Base-by-base conservation (phyloP, 1,140 invertebrate species). In the Drosophila tropicalis region DNA sequence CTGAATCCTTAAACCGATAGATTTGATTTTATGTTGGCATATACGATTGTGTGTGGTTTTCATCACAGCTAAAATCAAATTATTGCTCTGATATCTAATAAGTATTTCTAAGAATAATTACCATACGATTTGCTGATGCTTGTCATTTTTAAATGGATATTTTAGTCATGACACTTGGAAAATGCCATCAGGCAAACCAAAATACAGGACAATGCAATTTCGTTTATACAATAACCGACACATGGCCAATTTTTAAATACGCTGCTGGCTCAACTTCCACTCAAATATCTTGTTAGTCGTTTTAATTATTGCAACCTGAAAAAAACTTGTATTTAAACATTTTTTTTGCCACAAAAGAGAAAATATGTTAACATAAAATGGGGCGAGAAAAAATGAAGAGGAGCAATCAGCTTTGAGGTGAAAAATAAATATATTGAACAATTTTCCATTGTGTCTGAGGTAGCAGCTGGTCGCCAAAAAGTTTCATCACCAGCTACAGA, bases 401-500 rank as follows among this genome's bases (percentile, higher is more conserved):
- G 19, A 15, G 54, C 25, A 47, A 7, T 40, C 58, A 61, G 56
- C n/a, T 10, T 34, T 13, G 40, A 47, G 55, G 36, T 41, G 25
- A 40, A 39, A 55, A 63, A 44, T 17, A 57, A 57, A 44, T 56
- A 17, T 65, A 39, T 39, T 34, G 47, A 70, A 67, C 63, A 81
- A 73, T 66, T 79, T 62, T 56, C 29, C 58, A 75, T 55, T 62
- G 58, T 68, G 58, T 68, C 70, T 70, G n/a, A 5, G 22, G 55
- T 2, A 40, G 22, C 79, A 81, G 77, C 67, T 85, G 81, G 56
- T 81, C n/a, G 56, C 15, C 51, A 62, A 51, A 75, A 71, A 17
- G 62, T 58, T 54, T 36, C 40, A 60, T 55, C 41, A 40, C 34
- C 15, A 39, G 36, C 36, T 4, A 13, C 10, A 22, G 32, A 36